These are phyloP conservation scores for Strongylocentrotus purpuratus DNA, from an alignment of 35 echinoderm and acorn worm genomes.

Conservation along the genomic window DNA sequence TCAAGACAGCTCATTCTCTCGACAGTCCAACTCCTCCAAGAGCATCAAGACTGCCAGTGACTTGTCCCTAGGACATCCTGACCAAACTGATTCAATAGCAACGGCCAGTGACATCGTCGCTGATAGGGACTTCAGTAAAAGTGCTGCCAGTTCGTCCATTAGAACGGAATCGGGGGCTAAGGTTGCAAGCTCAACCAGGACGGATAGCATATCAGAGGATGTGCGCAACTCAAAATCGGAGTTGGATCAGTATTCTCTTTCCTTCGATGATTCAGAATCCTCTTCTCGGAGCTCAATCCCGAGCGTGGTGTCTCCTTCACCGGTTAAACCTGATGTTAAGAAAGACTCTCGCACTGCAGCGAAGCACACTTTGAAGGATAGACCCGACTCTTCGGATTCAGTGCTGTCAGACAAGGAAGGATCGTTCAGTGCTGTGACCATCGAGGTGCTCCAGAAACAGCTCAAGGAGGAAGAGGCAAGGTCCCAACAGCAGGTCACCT, in stretches of 20 bases:
- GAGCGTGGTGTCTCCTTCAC: slow-evolving; percentile 1
- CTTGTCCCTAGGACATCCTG: background rate
- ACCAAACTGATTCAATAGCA: slow-evolving; percentile 40
- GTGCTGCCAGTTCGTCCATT: slow-evolving; percentile 51
- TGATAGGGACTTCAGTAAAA: slow-evolving; percentile 28
- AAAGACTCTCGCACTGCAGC: slow-evolving; percentile 10
- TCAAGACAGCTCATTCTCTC: slow-evolving; percentile 6
- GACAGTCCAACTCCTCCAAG: slow-evolving; percentile 25
- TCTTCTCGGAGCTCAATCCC: background rate
- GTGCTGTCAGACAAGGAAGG: slow-evolving; percentile 41
- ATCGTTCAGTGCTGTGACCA: slow-evolving; percentile 55
- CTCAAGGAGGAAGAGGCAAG: slow-evolving; percentile 83
- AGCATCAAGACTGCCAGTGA: slow-evolving; percentile 45
- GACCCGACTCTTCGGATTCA: slow-evolving; percentile 7
- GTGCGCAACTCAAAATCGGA: slow-evolving; percentile 56
- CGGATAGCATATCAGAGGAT: slow-evolving; percentile 51
- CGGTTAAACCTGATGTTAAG: background rate
- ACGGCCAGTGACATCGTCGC: slow-evolving; percentile 55
- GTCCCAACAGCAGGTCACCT: slow-evolving; percentile 79
- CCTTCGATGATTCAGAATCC: slow-evolving; percentile 58
- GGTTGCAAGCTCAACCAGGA: slow-evolving; percentile 23
- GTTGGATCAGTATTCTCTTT: slow-evolving; percentile 60
- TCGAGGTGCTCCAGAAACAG: slow-evolving; percentile 82
- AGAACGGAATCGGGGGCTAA: slow-evolving; percentile 56
- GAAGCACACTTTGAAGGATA: background rate